Evolutionary conservation across 1,140 invertebrate species (phyloP).

Genomic region (Drosophila parvula): DNA sequence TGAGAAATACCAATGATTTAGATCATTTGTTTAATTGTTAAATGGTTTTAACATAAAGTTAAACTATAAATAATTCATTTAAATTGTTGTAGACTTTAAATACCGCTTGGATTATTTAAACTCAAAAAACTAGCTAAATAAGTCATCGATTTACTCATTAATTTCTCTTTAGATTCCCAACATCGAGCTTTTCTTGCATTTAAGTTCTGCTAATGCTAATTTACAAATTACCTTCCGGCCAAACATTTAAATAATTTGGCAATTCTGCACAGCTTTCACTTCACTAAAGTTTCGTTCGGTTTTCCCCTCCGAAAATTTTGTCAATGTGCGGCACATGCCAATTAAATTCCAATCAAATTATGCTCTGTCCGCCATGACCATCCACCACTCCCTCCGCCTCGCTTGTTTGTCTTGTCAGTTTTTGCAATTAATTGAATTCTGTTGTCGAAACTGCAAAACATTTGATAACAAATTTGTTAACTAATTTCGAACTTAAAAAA

Average conservation of each 20-base stretch:
- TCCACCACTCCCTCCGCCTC: background rate
- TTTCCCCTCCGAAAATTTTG: constrained; percentile 3
- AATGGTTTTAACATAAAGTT: background rate
- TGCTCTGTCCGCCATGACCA: constrained; percentile 37
- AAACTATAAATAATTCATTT: background rate
- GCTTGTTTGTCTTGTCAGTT: constrained; percentile 67
- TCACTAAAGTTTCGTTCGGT: constrained; percentile 16
- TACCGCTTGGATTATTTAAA: background rate
- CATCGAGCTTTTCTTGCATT: background rate
- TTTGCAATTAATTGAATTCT: constrained; percentile 82
- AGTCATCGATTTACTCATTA: constrained; percentile 26
- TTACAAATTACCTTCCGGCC: constrained; percentile 51
- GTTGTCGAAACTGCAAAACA: constrained; percentile 83
- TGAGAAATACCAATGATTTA: no score
- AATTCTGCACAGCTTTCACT: constrained; percentile 62
- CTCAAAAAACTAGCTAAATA: background rate
- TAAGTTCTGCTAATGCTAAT: constrained; percentile 41
- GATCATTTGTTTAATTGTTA: no score
- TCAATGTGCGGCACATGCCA: constrained; percentile 58
- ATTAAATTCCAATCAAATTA: constrained; percentile 81
- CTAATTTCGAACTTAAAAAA: constrained; percentile 83
- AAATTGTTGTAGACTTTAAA: background rate
- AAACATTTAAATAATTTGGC: constrained; percentile 73
- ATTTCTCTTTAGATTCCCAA: background rate
- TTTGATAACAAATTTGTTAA: constrained; percentile 84